phyloP scores from a whole-genome alignment of 2,113 vertebrate genomes.

The Macroglossus sobrinus region DNA sequence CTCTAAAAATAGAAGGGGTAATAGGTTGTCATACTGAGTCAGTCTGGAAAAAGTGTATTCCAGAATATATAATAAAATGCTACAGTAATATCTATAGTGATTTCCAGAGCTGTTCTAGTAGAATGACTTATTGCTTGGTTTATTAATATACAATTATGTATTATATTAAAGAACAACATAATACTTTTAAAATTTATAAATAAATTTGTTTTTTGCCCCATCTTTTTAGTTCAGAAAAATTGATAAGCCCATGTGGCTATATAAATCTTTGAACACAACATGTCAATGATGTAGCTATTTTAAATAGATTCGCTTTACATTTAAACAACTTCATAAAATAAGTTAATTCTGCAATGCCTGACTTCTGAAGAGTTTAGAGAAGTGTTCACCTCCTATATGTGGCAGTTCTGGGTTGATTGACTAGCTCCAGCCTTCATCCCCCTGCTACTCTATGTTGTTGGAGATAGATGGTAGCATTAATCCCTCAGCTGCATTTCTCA shows the following conservation, averaged over 20 bases:
- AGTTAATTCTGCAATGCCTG: neutral
- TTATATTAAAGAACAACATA: neutral
- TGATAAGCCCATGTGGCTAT: neutral
- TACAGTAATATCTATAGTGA: neutral
- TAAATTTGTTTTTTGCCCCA: neutral
- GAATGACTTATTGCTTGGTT: neutral
- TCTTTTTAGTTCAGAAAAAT: neutral
- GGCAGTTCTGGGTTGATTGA: neutral
- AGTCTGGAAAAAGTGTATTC: neutral
- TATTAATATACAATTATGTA: neutral
- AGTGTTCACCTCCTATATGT: neutral
- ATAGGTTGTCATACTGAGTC: neutral
- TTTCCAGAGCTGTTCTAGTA: neutral
- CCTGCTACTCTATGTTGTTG: neutral
- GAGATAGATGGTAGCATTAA: no score
- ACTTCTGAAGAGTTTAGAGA: neutral
- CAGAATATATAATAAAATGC: neutral
- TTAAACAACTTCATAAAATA: neutral
- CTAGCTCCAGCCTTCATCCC: neutral
- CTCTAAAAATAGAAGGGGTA: neutral
- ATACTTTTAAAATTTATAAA: neutral
- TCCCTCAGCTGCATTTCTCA: neutral
- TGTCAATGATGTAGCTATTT: neutral
- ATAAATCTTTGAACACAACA: neutral
- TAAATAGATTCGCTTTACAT: neutral